A percentile compares a stretch with the other conserved stretches of the same genome.
These are phyloP conservation scores for Taenaris catops DNA, from an alignment of 2,888 invertebrate genomes.

Conservation along the genomic window DNA sequence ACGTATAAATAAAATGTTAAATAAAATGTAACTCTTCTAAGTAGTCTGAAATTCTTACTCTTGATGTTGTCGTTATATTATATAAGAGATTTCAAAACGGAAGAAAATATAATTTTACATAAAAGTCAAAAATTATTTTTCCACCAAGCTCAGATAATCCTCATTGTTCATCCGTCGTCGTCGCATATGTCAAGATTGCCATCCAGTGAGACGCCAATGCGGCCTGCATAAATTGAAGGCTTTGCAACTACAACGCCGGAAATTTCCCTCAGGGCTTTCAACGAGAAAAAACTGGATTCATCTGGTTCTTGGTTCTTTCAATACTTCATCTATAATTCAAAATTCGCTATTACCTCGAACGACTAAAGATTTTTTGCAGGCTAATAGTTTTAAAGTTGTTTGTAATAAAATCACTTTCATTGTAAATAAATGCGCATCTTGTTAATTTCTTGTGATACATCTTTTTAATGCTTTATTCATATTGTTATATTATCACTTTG, in stretches of 20 bases:
- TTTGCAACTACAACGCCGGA: constrained; percentile 54
- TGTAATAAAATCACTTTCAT: no score
- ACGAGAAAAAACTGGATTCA: constrained; percentile 53
- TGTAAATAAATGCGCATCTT: constrained; percentile 19
- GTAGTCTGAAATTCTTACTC: no score
- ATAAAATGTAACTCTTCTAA: no score
- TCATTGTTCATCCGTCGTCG: constrained; percentile 45
- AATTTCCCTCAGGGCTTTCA: constrained; percentile 70
- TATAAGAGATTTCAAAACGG: no score
- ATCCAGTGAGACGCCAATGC: constrained; percentile 57
- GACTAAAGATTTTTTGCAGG: no score
- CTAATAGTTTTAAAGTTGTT: no score
- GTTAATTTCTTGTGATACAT: constrained; percentile 31
- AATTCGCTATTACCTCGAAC: constrained; percentile 47
- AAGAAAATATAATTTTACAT: constrained; percentile 1
- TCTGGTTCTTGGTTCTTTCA: constrained; percentile 38
- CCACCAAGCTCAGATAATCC: constrained; percentile 27
- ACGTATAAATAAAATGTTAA: no score
- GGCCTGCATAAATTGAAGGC: constrained; percentile 69
- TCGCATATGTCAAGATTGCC: constrained; percentile 59
- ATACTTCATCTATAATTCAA: constrained; percentile 66
- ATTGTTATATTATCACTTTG: neutral
- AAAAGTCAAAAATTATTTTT: constrained; percentile 6
- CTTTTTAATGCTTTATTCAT: constrained; percentile 25
- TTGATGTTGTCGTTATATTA: no score